Evolutionary conservation across 2,113 vertebrate species (phyloP), one percentile per base, ranked within the genome.

Genomic region (Hypocryptadius cinnamomeus): DNA sequence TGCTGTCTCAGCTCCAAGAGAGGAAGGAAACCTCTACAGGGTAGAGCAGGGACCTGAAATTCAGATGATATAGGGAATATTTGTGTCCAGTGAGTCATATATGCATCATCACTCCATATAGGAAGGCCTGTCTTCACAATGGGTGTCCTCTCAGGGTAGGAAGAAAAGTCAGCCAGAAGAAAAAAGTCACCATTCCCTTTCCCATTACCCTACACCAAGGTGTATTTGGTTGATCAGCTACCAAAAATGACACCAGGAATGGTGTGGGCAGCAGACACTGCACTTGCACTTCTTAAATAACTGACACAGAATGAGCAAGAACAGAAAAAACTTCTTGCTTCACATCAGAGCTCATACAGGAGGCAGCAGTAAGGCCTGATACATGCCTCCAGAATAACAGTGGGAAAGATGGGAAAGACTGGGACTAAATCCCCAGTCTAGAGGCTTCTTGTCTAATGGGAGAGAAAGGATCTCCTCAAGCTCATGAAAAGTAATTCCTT

Each of bases 281-380:
- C 21, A 8, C 21, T 69, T 79, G 28, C 11, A 23, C 11, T 54
- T 30, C 20, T 85, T 80, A 57, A 84, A 57, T 9, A 53, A 33
- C 8, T 72, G 19, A 31, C 37, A 45, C 1, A 47, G 28, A 77
- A 80, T 28, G 42, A 69, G 11, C 13, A 90, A 77, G 18, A 68
- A 15, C 5, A 65, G 27, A 65, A 87, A 35, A 65, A 51, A 51
- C 8, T 47, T 72, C 28, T 73, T 71, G 21, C 22, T 78, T 81
- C 13, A 8, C 37, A 33, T 66, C 31, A 51, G 50, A 47, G 9
- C 30, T 74, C 35, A 33, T 44, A 37, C 5, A 59, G 39, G 23
- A 66, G 3, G 2, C 28, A 78, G 21, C 0, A 0, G 40, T 30
- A 77, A 44, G 40, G 70, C 14, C 35, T 54, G 39, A 25, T n/a